Conservation (phyloP, 2,113 vertebrate species). For the Cranoglanis bouderius region DNA sequence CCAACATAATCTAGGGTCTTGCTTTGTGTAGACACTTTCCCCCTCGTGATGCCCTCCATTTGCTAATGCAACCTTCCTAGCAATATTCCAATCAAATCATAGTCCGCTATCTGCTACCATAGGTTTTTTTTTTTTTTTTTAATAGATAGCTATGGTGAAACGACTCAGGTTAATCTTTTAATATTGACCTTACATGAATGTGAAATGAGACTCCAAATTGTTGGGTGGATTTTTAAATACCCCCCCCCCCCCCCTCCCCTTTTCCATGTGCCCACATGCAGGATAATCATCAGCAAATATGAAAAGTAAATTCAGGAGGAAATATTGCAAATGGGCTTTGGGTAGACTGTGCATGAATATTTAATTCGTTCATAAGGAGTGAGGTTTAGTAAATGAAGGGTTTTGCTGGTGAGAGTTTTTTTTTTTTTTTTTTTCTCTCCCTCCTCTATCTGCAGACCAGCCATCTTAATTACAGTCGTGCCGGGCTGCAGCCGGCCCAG, state of each 20-base stretch:
- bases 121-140: slow-evolving; percentile 33
- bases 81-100: slow-evolving; percentile 34
- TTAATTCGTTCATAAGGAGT: slow-evolving; percentile 72
- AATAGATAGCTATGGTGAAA: slow-evolving; percentile 51
- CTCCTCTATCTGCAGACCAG: slow-evolving; percentile 59
- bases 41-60: slow-evolving; percentile 1
- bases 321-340: slow-evolving; percentile 74
- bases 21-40: background rate
- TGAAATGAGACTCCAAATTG: slow-evolving; percentile 72
- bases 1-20: slow-evolving; percentile 17
- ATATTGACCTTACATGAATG: slow-evolving; percentile 72
- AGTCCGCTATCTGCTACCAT: slow-evolving; percentile 37
- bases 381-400: slow-evolving; percentile 69
- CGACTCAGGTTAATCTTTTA: slow-evolving; percentile 64
- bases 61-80: slow-evolving; percentile 42
- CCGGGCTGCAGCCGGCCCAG: slow-evolving; percentile 58
- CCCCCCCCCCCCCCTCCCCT: slow-evolving; percentile 27
- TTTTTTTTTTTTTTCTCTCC: slow-evolving; percentile 41
- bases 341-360: slow-evolving; percentile 75
- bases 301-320: slow-evolving; percentile 74
- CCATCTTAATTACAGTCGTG: slow-evolving; percentile 67
- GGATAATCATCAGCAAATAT: slow-evolving; percentile 75
- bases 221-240: slow-evolving; percentile 59
- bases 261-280: slow-evolving; percentile 48
- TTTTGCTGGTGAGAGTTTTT: slow-evolving; percentile 57